Conservation (phyloP, 2,797 vertebrate species). For the Uromys caudimaculatus region DNA sequence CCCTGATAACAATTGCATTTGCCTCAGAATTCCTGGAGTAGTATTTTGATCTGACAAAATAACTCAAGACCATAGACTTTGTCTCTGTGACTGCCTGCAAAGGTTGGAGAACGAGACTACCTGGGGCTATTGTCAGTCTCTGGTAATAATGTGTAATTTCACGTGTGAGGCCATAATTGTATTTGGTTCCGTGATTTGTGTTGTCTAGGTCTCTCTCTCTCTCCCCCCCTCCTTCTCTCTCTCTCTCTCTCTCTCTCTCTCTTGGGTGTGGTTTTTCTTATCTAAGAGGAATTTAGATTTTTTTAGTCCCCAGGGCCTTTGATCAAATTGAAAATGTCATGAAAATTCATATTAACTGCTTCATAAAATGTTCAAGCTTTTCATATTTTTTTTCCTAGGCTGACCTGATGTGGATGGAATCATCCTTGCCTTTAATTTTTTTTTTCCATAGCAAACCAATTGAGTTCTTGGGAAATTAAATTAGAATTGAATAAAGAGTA, state of each 20-base stretch:
- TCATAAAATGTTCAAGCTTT: constrained; percentile 28
- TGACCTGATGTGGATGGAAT: neutral
- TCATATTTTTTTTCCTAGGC: constrained; percentile 9
- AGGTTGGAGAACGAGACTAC: constrained; percentile 27
- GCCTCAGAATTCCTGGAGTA: constrained; percentile 26
- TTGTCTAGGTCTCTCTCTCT: neutral
- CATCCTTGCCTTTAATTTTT: constrained; percentile 59
- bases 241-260: neutral
- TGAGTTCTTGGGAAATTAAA: constrained; percentile 52
- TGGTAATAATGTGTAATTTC: constrained; percentile 17
- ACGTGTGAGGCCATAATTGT: neutral
- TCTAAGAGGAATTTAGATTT: constrained; percentile 28
- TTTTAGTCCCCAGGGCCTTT: neutral
- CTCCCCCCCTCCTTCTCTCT: neutral
- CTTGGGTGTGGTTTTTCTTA: constrained; percentile 21
- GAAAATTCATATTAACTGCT: neutral
- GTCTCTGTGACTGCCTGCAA: neutral
- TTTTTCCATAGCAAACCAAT: constrained; percentile 30
- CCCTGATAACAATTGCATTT: neutral
- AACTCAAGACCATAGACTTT: constrained; percentile 34
- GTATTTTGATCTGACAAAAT: constrained; percentile 31
- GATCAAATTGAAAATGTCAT: constrained; percentile 9
- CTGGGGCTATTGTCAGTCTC: neutral
- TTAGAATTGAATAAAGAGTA: constrained; percentile 50
- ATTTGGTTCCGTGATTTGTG: neutral